Percentiles rank a stretch among this genome's conserved stretches.
Conservation (phyloP, 2,888 invertebrate species). For the Antitype chi region DNA sequence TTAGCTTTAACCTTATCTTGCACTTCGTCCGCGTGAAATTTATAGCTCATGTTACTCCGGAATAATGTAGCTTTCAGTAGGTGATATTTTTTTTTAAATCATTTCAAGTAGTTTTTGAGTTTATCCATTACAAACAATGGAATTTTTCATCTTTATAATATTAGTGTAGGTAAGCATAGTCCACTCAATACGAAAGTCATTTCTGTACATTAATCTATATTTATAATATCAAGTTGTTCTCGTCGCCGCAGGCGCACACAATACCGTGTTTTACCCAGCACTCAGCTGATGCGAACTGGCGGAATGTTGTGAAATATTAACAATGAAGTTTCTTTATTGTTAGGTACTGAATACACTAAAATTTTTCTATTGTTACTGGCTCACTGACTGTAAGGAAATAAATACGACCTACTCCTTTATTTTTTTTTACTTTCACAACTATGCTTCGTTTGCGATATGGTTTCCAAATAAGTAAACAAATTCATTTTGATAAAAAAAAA, state of each 20-base stretch:
- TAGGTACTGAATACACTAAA: constrained; percentile 23
- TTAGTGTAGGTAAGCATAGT: not conserved
- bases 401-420: constrained; percentile 1
- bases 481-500: not conserved
- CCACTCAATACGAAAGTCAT: not conserved
- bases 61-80: too few relatives aligned
- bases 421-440: constrained; percentile 1
- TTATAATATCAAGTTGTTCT: constrained; percentile 38
- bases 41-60: too few relatives aligned
- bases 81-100: too few relatives aligned
- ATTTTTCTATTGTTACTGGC: constrained; percentile 48
- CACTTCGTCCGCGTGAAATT: too few relatives aligned
- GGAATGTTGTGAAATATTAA: constrained; percentile 57
- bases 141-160: too few relatives aligned
- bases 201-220: constrained; percentile 55
- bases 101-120: too few relatives aligned
- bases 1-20: not conserved
- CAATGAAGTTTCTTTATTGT: constrained; percentile 39
- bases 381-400: constrained; percentile 8
- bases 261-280: constrained; percentile 38
- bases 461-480: not conserved
- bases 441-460: not conserved
- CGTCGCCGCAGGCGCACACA: constrained; percentile 38
- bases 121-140: too few relatives aligned
- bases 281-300: constrained; percentile 48